phyloP scores from a whole-genome alignment of 23 tunicate species.

The Botrylloides violaceus region DNA sequence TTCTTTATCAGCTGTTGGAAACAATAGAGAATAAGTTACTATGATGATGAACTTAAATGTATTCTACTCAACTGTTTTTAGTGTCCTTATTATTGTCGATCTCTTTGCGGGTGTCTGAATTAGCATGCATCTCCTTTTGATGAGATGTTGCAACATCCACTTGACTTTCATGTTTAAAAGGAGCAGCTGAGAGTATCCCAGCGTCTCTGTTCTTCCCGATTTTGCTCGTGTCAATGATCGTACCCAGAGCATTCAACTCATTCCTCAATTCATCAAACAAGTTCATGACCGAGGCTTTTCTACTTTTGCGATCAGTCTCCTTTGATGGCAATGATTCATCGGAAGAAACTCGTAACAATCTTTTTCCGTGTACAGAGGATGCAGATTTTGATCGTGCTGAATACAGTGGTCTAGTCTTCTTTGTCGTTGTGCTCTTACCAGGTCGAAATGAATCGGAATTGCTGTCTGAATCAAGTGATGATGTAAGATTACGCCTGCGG shows the following conservation, averaged over 20 bases:
- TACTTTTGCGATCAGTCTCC: no score
- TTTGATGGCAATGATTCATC: no score
- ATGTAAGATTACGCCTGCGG: no score
- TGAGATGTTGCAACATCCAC: no score
- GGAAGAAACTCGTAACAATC: not conserved
- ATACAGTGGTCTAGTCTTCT: not conserved
- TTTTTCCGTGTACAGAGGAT: not conserved
- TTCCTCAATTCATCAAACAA: not conserved
- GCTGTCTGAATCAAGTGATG: not conserved
- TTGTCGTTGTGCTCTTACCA: not conserved
- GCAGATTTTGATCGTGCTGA: not conserved
- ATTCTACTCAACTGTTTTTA: no score
- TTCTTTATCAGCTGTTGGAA: no score
- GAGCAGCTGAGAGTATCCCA: not conserved
- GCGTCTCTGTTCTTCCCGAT: not conserved
- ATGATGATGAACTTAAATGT: no score
- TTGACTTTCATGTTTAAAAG: no score
- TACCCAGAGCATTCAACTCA: not conserved
- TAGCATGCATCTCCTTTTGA: no score
- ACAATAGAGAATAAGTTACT: no score
- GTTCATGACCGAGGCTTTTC: not conserved
- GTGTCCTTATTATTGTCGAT: no score
- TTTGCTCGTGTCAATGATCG: not conserved
- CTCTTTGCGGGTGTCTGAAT: no score
- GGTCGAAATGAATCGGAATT: not conserved